A percentile compares a stretch with the other conserved stretches of the same genome.
These are phyloP conservation scores for Alca torda DNA, from an alignment of 2,797 vertebrate genomes.

Conservation along the genomic window DNA sequence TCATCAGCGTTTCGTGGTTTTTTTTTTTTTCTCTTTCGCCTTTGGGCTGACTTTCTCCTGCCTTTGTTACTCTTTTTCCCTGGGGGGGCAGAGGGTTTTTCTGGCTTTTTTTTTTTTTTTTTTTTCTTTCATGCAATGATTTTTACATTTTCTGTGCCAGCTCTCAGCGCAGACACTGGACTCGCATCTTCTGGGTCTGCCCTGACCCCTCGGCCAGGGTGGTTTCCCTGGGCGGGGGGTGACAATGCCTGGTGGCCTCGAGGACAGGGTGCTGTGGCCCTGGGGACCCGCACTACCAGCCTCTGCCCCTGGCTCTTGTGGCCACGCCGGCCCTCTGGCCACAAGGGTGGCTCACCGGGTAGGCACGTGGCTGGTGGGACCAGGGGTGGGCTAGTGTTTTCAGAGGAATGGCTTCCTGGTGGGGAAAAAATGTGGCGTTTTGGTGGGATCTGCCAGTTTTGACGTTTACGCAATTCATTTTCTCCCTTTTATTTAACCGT, in stretches of 20 bases:
- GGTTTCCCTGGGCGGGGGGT: not conserved
- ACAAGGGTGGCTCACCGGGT: fast-evolving
- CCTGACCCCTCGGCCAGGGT: fast-evolving
- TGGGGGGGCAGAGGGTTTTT: not conserved
- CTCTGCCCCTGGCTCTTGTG: fast-evolving
- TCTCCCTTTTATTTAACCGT: not conserved
- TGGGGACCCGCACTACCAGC: not conserved
- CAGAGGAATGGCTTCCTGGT: not conserved
- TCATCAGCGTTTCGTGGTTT: fast-evolving
- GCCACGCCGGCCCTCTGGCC: not conserved
- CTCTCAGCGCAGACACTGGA: fast-evolving
- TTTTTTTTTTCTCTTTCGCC: not conserved
- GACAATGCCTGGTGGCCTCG: fast-evolving
- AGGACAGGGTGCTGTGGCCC: not conserved
- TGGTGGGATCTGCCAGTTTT: not conserved
- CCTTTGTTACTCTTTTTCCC: not conserved
- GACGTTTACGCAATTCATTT: not conserved
- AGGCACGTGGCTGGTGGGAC: fast-evolving
- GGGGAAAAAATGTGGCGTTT: not conserved
- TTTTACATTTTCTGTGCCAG: not conserved
- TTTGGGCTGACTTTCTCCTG: not conserved
- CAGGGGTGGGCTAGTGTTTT: not conserved
- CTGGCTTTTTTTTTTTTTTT: not conserved
- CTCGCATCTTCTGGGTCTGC: not conserved
- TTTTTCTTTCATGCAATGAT: not conserved